Conservation (phyloP, 2,888 invertebrate species). For the Scotopteryx bipunctaria region DNA sequence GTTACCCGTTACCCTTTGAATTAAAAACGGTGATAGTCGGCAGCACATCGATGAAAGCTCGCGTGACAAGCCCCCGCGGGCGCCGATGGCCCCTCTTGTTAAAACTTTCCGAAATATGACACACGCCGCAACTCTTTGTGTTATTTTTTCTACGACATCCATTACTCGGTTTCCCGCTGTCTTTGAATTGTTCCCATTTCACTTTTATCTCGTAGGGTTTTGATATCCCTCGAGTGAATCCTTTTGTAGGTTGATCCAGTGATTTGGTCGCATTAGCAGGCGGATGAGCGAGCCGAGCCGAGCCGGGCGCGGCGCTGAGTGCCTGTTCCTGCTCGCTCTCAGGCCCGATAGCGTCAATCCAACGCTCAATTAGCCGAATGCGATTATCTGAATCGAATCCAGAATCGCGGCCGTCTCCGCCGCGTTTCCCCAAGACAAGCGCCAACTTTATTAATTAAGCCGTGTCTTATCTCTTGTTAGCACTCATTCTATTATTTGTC, state of each 20-base stretch:
- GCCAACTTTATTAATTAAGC: constrained; percentile 84
- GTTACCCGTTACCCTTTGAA: constrained; percentile 6
- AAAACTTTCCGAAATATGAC: constrained; percentile 75
- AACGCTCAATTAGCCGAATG: constrained; percentile 81
- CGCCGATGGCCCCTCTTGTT: constrained; percentile 65
- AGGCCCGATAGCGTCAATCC: constrained; percentile 80
- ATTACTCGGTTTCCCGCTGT: constrained; percentile 55
- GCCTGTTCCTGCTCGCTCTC: constrained; percentile 49
- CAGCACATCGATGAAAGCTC: constrained; percentile 65
- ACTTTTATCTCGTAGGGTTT: constrained; percentile 51
- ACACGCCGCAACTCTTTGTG: constrained; percentile 70
- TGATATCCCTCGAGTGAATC: constrained; percentile 48
- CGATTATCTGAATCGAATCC: constrained; percentile 81
- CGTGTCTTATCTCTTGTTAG: constrained; percentile 84
- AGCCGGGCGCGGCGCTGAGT: constrained; percentile 39
- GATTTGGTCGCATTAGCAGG: constrained; percentile 64
- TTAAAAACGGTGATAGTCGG: constrained; percentile 59
- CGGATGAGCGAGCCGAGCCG: constrained; percentile 49
- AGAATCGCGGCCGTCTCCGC: constrained; percentile 67
- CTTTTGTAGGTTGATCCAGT: constrained; percentile 59
- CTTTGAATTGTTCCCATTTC: constrained; percentile 57
- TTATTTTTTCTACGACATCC: constrained; percentile 59
- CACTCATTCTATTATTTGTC: constrained; percentile 84
- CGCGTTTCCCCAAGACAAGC: constrained; percentile 71
- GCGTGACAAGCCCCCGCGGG: constrained; percentile 59